Evolutionary conservation across 2,888 invertebrate genomes (phyloP).

Genomic region (Ephialtes manifestator): DNA sequence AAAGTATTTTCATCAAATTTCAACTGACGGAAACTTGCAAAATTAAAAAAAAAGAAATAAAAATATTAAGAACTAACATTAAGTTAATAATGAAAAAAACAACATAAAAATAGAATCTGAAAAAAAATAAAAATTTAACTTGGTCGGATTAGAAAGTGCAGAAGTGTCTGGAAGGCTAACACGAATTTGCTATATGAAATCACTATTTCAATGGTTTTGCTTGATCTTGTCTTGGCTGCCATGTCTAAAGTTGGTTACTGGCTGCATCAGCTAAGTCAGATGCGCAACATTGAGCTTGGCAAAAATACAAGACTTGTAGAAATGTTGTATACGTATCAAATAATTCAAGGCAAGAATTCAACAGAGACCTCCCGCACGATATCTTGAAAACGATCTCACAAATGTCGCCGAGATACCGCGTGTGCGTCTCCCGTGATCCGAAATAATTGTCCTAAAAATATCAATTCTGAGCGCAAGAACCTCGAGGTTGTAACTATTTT

Average conservation of each 20-base stretch:
- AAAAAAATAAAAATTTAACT: neutral
- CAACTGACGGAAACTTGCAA: no score
- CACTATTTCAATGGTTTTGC: neutral
- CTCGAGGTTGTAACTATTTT: slow-evolving; percentile 7
- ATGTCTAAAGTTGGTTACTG: slow-evolving; percentile 34
- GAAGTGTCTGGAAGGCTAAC: neutral
- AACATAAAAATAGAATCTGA: neutral
- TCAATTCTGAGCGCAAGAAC: slow-evolving; percentile 5
- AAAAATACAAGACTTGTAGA: slow-evolving; percentile 68
- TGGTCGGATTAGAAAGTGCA: neutral
- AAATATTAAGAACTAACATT: no score
- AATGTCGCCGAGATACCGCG: neutral
- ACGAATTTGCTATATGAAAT: neutral
- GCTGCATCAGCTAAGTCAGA: slow-evolving; percentile 36
- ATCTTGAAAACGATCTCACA: slow-evolving; percentile 42
- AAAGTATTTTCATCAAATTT: neutral
- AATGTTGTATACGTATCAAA: slow-evolving; percentile 50
- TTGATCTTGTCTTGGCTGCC: slow-evolving; percentile 9
- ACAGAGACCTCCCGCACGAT: slow-evolving; percentile 18
- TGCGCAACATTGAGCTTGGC: slow-evolving; percentile 72
- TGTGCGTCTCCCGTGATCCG: slow-evolving; percentile 22
- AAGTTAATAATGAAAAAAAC: no score
- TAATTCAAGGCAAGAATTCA: slow-evolving; percentile 55
- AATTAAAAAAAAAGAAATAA: neutral
- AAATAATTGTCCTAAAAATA: slow-evolving; percentile 55